These are phyloP conservation scores for Seira musarum DNA, from an alignment of 2,888 invertebrate species.

Conservation along the genomic window DNA sequence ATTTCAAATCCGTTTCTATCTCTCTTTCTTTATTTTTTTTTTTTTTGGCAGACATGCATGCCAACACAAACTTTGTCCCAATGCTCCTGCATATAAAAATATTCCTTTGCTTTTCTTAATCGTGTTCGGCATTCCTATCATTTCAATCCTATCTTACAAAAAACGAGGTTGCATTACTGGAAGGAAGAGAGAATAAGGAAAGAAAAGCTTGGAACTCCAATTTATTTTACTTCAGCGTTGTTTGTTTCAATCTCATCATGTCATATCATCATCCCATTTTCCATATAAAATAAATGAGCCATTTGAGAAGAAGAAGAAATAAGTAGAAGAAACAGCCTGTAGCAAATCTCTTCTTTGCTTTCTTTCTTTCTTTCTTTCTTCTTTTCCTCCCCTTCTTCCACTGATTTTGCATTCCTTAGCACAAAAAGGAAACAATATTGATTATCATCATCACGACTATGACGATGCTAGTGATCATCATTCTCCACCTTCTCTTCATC, in stretches of 20 bases:
- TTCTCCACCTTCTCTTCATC: no score
- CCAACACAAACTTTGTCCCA: not conserved
- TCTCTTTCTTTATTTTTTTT: no score
- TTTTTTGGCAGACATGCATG: not conserved
- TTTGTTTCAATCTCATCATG: no score
- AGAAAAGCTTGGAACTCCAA: no score
- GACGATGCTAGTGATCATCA: not conserved
- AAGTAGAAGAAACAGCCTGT: not conserved
- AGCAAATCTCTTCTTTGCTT: not conserved
- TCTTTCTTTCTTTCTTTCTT: not conserved
- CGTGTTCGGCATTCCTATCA: not conserved
- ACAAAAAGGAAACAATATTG: not conserved
- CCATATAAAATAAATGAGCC: no score
- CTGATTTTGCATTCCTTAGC: not conserved
- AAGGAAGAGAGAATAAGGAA: no score
- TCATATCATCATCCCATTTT: no score
- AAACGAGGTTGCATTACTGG: no score
- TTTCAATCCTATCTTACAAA: not conserved
- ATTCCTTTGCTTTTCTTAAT: not conserved
- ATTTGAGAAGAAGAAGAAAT: no score
- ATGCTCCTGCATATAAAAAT: not conserved
- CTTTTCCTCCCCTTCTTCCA: no score
- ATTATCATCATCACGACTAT: constrained; percentile 8
- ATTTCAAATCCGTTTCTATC: no score
- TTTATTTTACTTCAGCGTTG: no score